A percentile compares a stretch with the other conserved stretches of the same genome.
These are phyloP conservation scores for Hyalella azteca DNA, from an alignment of 2,888 invertebrate species.

Conservation along the genomic window DNA sequence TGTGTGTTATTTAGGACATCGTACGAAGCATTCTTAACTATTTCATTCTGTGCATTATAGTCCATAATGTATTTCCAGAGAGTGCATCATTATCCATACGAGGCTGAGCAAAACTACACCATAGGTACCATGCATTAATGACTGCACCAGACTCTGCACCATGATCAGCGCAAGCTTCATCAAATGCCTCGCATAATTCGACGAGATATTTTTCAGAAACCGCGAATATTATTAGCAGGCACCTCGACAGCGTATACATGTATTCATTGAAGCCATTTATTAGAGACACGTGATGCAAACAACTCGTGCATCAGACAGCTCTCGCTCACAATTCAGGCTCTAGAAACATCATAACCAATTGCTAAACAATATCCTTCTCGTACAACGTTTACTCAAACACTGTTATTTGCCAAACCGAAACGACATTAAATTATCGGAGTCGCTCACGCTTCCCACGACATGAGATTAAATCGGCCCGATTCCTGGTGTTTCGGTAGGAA, in stretches of 20 bases:
- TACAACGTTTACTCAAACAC: constrained; percentile 35
- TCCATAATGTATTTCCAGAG: no score
- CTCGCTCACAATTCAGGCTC: constrained; percentile 35
- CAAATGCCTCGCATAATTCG: neutral
- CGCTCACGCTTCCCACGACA: neutral
- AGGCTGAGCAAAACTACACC: no score
- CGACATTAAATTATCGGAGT: constrained; percentile 34
- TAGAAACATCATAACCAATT: constrained; percentile 36
- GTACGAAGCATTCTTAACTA: no score
- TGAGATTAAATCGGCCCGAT: no score
- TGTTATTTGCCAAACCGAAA: constrained; percentile 35
- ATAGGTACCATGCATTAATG: no score
- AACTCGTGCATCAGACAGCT: constrained; percentile 33
- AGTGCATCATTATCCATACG: no score
- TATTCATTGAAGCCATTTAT: constrained; percentile 28
- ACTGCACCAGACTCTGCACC: no score
- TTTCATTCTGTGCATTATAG: no score
- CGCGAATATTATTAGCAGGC: constrained; percentile 16
- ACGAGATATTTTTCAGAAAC: neutral
- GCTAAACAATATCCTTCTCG: constrained; percentile 33
- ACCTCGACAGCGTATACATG: constrained; percentile 7
- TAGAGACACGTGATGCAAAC: constrained; percentile 33
- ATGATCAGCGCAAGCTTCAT: neutral
- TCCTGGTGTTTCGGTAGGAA: neutral
- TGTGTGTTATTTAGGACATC: no score